These are phyloP conservation scores for Heliconius ismenius DNA, from an alignment of 2,888 invertebrate species.

Conservation along the genomic window DNA sequence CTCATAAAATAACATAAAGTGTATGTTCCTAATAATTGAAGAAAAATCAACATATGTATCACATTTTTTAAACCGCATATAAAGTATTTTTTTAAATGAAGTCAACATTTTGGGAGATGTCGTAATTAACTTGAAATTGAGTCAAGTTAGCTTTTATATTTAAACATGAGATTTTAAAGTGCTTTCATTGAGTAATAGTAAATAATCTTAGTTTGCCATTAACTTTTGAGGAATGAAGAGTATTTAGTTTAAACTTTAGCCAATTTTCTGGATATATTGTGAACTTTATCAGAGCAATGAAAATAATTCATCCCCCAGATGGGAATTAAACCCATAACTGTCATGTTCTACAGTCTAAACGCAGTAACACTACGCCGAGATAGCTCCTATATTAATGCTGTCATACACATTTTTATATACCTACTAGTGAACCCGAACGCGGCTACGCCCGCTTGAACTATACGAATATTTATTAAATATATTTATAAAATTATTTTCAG, in stretches of 20 bases:
- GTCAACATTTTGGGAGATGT: not conserved
- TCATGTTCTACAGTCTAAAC: too few species aligned
- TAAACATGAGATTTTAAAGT: not conserved
- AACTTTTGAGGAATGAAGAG: not conserved
- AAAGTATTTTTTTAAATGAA: not conserved
- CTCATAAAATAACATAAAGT: too few species aligned
- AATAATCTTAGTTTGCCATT: not conserved
- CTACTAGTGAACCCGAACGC: too few species aligned
- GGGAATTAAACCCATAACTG: too few species aligned
- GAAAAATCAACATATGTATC: not conserved
- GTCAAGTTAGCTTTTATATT: not conserved
- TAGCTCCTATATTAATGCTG: too few species aligned
- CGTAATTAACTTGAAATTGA: slow-evolving; percentile 1
- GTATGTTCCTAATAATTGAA: too few species aligned
- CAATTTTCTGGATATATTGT: not conserved
- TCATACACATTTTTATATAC: not conserved
- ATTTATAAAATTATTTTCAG: too few species aligned
- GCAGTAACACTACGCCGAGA: not conserved
- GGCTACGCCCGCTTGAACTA: too few species aligned
- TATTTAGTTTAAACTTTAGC: too few species aligned
- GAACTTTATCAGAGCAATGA: not conserved
- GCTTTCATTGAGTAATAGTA: slow-evolving; percentile 4
- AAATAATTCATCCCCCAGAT: not conserved
- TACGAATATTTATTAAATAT: too few species aligned
- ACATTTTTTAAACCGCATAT: not conserved